Evolutionary conservation across 2,113 vertebrate genomes (phyloP), one percentile per base, ranked within the genome.

Genomic region (Falco punctatus): DNA sequence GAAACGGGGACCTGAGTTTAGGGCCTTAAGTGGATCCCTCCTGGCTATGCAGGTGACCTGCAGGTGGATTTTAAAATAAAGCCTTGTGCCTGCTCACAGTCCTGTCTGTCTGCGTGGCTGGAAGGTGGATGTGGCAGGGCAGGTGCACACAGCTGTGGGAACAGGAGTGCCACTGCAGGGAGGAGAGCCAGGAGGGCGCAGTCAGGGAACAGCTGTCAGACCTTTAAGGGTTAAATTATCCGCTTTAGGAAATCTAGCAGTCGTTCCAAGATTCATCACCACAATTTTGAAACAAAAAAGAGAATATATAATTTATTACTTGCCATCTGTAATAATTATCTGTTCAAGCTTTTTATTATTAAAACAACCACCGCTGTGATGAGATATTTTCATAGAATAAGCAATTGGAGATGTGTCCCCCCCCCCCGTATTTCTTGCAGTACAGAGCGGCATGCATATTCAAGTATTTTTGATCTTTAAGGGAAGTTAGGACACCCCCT

Each of bases 401-500:
- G 24, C 19, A 42, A 48, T 54, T 15, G 5, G 55, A 70, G 69
- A 20, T 15, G 15, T 33, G 7, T 26, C 16, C 35, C 24, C 20
- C 11, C 35, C 27, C 23, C 6, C 27, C 20, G 38, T 26, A 38
- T 87, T 89, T 80, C 49, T 90, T 94, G 71, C 69, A 35, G 80
- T 90, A 58, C 28, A 40, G 83, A 90, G 27, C 9, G 1, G 15
- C 84, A 62, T 67, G 57, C 42, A 5, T 70, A 32, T 65, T 85
- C 28, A 86, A 40, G 51, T 77, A 55, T 58, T 86, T 86, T 55
- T 84, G 51, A 38, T 88, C 49, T 81, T 55, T 88, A 75, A 55
- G 86, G 77, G 40, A 94, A 84, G 92, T 79, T 94, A 84, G 57
- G 81, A 48, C 91, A 88, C 94, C 88, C 94, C 94, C 97, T 97